Evolutionary conservation across 2,888 invertebrate genomes (phyloP), one percentile per base, ranked within the genome.

Genomic region (Hyalella azteca): DNA sequence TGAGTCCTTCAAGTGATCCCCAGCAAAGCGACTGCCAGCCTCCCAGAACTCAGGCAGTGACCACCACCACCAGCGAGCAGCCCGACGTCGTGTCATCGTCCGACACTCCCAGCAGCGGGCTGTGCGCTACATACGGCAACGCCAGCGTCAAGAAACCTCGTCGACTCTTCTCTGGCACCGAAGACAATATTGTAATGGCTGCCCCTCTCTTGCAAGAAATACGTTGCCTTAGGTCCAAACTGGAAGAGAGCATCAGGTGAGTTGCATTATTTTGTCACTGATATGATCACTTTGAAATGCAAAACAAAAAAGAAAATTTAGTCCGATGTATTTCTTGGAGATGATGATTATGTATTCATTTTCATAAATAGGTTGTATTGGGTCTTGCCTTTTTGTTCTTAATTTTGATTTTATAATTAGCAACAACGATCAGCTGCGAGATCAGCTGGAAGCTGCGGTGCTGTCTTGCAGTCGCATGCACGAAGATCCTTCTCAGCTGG

Each of bases 381-480:
- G n/a, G n/a, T n/a, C n/a, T n/a, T n/a, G n/a, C n/a, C n/a, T n/a
- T n/a, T n/a, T n/a, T n/a, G n/a, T n/a, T n/a, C n/a, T n/a, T n/a
- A n/a, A n/a, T n/a, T n/a, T n/a, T n/a, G n/a, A n/a, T 45, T 45
- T 9, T 45, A 15, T 45, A 15, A 15, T 5, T 26, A 79, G 80
- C 26, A 85, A 86, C 79, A 86, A 86, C 80, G 86, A 86, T 39
- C 82, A 84, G 4, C 85, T 86, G 39, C 77, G 90, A 54, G 88
- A 89, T 60, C 89, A 90, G 50, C 87, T 89, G 75, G 86, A 90
- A 78, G 89, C 89, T 2, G 86, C 90, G 86, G 88, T 89, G 50
- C 45, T 75, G 5, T 45, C 75, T 36, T 75, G 75, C 75, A 75
- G 88, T 89, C 9, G 88, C 73, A 39, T 54, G 78, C 45, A 50